Base-by-base conservation (phyloP, 2,797 vertebrate species). In the Allobates femoralis region DNA sequence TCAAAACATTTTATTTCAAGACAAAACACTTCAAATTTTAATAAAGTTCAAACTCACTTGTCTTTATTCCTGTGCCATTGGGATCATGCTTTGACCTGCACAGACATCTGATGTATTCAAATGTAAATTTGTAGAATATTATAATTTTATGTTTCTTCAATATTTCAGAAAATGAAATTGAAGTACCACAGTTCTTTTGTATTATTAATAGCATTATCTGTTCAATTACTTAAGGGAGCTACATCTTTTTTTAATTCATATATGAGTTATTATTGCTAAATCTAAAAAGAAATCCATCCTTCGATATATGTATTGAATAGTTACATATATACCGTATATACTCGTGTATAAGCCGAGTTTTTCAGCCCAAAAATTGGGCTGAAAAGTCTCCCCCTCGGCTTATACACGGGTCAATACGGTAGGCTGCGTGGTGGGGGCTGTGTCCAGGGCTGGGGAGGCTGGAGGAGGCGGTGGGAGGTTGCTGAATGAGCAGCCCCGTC, bases 101-200 rank as follows among this genome's bases (percentile, higher is more conserved):
- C 16, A 74, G 23, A 12, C 50, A 15, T 74, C 71, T 51, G n/a
- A 50, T 26, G 41, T 50, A 74, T 74, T 51, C 14, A 50, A 51
- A 74, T 74, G 37, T 23, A 74, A 74, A 74, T 74, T 26, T 26
- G 12, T 23, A 50, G 14, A 51, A n/a, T 46, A 26, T 26, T 15
- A 74, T 26, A 69, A 74, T 74, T 7, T 5, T 69, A 62, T 62
- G 19, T 41, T 37, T 69, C 67, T 74, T 50, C 66, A 69, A 69
- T 50, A 50, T 74, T n/a, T 74, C 23, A 53, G 28, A 16, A 62
- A 62, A 62, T 62, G n/a, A 3, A 62, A 62, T 62, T 11, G n/a
- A 62, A 0, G 67, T 37, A 69, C 5, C 32, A 26, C n/a, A 62
- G 18, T 37, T 69, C 34, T 5, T 34, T 69, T 69, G 18, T 69